Percentiles rank a stretch among this genome's conserved stretches.
These are phyloP conservation scores for Drosophila hydei DNA, from an alignment of 1,140 invertebrate genomes.

Conservation along the genomic window DNA sequence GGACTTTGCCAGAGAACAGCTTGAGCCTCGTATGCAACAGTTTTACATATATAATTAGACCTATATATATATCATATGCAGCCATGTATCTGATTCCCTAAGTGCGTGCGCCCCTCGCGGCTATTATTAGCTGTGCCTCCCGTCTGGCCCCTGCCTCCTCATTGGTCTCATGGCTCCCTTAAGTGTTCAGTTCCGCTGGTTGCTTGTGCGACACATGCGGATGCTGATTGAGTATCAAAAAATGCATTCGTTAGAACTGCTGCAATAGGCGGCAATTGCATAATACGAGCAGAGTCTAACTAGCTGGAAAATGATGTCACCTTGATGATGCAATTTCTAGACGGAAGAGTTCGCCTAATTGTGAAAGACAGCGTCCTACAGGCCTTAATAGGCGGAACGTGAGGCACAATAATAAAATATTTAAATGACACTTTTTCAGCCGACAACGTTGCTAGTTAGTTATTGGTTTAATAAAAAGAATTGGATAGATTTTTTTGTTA, in stretches of 20 bases:
- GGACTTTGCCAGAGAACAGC: constrained; percentile 35
- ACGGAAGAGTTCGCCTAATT: constrained; percentile 56
- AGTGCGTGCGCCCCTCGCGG: constrained; percentile 63
- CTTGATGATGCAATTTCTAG: constrained; percentile 51
- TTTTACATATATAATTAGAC: constrained; percentile 61
- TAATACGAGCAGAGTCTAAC: constrained; percentile 38
- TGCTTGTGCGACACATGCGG: constrained; percentile 27
- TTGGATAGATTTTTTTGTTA: too few relatives aligned
- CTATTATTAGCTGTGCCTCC: constrained; percentile 62
- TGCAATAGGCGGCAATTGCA: constrained; percentile 60
- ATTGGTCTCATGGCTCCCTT: constrained; percentile 37
- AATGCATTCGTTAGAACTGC: constrained; percentile 58
- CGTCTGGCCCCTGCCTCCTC: not conserved
- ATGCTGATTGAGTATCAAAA: constrained; percentile 25
- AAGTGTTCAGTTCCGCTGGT: constrained; percentile 78
- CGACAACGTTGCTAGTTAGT: too few relatives aligned
- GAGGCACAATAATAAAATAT: constrained; percentile 32
- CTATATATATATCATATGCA: constrained; percentile 32
- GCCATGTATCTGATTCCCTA: constrained; percentile 12
- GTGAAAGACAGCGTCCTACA: constrained; percentile 73
- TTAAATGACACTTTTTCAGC: too few relatives aligned
- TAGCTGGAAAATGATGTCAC: constrained; percentile 50
- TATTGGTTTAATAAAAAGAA: too few relatives aligned
- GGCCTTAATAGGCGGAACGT: constrained; percentile 23
- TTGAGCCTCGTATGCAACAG: constrained; percentile 52